Evolutionary conservation across 2,888 invertebrate genomes (phyloP), one percentile per base, ranked within the genome.

Genomic region (Lacanobia oleracea): DNA sequence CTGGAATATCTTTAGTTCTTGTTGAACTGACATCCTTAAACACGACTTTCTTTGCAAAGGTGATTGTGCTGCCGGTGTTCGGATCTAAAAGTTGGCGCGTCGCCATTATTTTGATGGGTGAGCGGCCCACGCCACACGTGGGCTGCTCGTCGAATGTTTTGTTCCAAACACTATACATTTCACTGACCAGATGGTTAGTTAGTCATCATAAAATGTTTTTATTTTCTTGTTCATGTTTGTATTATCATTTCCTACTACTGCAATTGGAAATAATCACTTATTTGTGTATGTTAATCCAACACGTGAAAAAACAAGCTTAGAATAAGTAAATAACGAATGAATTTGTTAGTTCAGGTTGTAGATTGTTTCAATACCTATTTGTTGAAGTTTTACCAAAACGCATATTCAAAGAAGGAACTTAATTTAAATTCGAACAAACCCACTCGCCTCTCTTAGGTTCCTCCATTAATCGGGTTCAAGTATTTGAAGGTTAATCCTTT

Each of bases 91-190:
- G 81, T 95, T 96, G 96, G 96, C 96, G 78, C 77, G 40, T 64
- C 87, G 94, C 96, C 96, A 96, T 93, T 96, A 95, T 96, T 96
- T 95, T 95, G 95, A 94, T 95, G 93, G 88, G 91, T 90, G 88
- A 88, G 89, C 91, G 88, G 78, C 85, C 85, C 85, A 84, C 85
- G 85, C 84, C 61, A 83, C 85, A 91, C 91, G 93, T 93, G 92
- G 92, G 92, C 83, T 79, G 84, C 90, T 87, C 88, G 89, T 90
- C 87, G 88, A 92, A 92, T 93, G 92, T 93, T 93, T 92, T 93
- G 91, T 91, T 93, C 88, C 86, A 80, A 82, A 83, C 85, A 81
- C 86, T 90, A 75, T 87, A 85, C 82, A 81, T 84, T 89, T 88
- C 87, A 81, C 81, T 87, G 87, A 85, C 87, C 85, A 84, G 88